Evolutionary conservation across 2,888 invertebrate genomes (phyloP), one percentile per base, ranked within the genome.

Genomic region (Troglohyphantes excavatus): DNA sequence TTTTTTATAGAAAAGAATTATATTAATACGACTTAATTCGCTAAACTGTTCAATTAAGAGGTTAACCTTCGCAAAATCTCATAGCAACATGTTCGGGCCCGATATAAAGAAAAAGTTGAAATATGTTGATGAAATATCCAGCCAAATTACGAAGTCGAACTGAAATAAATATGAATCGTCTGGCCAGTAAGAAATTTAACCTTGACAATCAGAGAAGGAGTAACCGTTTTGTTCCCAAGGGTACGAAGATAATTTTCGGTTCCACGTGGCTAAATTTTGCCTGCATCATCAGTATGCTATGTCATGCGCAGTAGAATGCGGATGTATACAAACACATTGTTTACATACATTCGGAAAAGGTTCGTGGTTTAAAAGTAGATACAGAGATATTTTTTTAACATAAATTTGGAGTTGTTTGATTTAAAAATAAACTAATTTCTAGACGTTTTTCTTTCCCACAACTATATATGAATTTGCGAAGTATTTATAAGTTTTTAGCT

Each of bases 231-330:
- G 63, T 65, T 78, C 63, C 29, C 78, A 78, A 78, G 61, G 78
- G 13, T 33, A 78, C 3, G 19, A 39, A 53, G 78, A 78, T 78
- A 78, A 78, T 78, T 78, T 78, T 65, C 33, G 78, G 78, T 78
- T 78, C 78, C 78, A 78, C 65, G 78, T 26, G 78, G 78, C 23
- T 78, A 78, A 29, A 19, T 75, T 61, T 39, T 33, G 19, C 11
- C 39, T 0, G 43, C 29, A 61, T 75, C 59, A 59, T 75, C 59
- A 59, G 65, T 65, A 78, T 65, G 78, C 78, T 26, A 33, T 27
- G n/a, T 43, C 39, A 78, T 78, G 39, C 33, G 26, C 21, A 43
- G 63, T 11, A 65, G 65, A 78, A 78, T 65, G 78, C 65, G 78
- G 78, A 78, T 78, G 39, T 72, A 39, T n/a, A 23, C 23, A 43